Base-by-base conservation (phyloP, 2,797 vertebrate genomes). In the Phrynocephalus guinanensis region DNA sequence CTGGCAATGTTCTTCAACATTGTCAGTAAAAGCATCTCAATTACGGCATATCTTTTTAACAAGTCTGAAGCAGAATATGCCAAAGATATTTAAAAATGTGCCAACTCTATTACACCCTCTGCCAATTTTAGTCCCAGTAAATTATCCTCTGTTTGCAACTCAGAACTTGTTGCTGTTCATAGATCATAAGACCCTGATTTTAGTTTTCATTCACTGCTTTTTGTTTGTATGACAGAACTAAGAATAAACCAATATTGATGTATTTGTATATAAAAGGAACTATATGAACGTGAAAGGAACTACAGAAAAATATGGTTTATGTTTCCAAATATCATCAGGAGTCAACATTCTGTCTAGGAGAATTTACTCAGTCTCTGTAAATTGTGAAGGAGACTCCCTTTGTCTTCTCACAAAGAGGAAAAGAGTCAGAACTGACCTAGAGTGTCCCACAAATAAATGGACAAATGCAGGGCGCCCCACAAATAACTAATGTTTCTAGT, bases 31-130 rank as follows among this genome's bases (percentile, higher is more conserved):
- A 79, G 92, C 60, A 93, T 87, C 91, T 92, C 92, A 90, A 83
- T 94, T 95, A 85, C 44, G 93, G 76, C 73, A 79, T 90, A 95
- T 89, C 88, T 82, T 95, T 94, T 93, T 92, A 95, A 87, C 92
- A 95, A 95, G 88, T 91, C 85, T 94, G 91, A 94, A 83, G 89
- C 79, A 92, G 95, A 91, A 92, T 93, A 91, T 75, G 90, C 86
- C 90, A 93, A 93, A 88, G 86, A 92, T 94, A 93, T 94, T 85
- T 92, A 94, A 94, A 91, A 92, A 92, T 93, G 88, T 90, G 90
- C 90, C 90, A 95, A 92, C 63, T 92, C 66, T 67, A 86, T 92
- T 93, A 93, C 84, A 5, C 85, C 92, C 95, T 94, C 89, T 94
- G 88, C 90, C 91, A 91, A 87, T 89, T 95, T 95, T 90, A 91